A percentile compares a stretch with the other conserved stretches of the same genome.
Conservation (phyloP, 2,888 invertebrate genomes). For the Empis livida region DNA sequence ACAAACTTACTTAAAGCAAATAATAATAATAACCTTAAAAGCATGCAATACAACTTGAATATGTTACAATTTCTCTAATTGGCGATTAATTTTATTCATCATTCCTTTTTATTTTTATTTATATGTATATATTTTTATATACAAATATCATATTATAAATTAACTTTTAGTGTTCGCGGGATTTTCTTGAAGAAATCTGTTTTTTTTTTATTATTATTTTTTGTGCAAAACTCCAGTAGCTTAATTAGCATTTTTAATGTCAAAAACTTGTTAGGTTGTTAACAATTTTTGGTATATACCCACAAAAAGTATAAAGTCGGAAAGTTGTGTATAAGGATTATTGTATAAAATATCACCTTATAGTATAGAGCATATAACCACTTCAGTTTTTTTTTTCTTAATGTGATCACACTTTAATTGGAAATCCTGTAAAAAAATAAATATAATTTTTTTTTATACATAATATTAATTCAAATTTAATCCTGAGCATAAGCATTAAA, state of each 20-base stretch:
- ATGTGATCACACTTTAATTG: slow-evolving; percentile 17
- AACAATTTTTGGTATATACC: slow-evolving; percentile 17
- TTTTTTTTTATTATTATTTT: too few species aligned
- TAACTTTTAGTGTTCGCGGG: slow-evolving; percentile 11
- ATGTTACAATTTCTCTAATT: slow-evolving; percentile 37
- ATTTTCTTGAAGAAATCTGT: neutral
- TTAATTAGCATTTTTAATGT: slow-evolving; percentile 35
- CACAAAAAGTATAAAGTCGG: slow-evolving; percentile 4
- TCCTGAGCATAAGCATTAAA: too few species aligned
- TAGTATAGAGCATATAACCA: too few species aligned
- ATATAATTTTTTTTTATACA: slow-evolving; percentile 10
- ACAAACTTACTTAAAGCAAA: neutral
- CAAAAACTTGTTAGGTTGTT: slow-evolving; percentile 29
- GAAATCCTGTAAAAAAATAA: slow-evolving; percentile 24
- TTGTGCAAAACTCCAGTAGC: slow-evolving; percentile 12
- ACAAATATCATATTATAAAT: too few species aligned
- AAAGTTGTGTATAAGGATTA: too few species aligned
- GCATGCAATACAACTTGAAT: slow-evolving; percentile 17
- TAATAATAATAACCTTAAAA: too few species aligned
- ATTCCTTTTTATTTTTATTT: slow-evolving; percentile 5
- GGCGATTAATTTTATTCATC: slow-evolving; percentile 33
- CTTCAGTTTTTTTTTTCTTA: slow-evolving; percentile 8
- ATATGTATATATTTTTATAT: too few species aligned
- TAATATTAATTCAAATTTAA: too few species aligned
- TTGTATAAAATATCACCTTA: too few species aligned